Percentiles rank a stretch among this genome's conserved stretches.
phyloP scores from a whole-genome alignment of 2,888 invertebrate species.

The Xestoiulus laeticollis region DNA sequence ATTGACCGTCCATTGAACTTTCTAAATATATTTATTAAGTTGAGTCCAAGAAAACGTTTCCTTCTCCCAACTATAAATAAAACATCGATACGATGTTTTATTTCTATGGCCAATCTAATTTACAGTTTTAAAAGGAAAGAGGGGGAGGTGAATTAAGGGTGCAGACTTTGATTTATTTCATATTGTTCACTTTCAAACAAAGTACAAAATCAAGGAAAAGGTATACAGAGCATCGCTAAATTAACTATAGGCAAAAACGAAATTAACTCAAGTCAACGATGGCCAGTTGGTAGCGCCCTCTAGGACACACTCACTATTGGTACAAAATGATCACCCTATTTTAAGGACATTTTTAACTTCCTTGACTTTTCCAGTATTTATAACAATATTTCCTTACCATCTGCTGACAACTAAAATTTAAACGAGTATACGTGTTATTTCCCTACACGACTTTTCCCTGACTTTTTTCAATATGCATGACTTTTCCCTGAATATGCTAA shows the following conservation, averaged over 20 bases:
- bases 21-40: neutral
- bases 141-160: neutral
- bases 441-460: no score
- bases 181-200: neutral
- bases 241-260: neutral
- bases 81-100: neutral
- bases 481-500: no score
- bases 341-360: no score
- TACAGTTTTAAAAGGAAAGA: neutral
- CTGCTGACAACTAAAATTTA: no score
- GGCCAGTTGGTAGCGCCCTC: neutral
- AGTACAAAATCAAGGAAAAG: neutral
- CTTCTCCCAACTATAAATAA: neutral
- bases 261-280: neutral
- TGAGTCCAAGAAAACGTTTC: neutral
- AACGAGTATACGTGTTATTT: no score
- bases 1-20: constrained; percentile 8
- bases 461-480: no score
- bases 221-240: neutral
- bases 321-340: no score
- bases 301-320: neutral
- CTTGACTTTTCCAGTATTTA: no score
- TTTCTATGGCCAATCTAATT: neutral
- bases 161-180: neutral
- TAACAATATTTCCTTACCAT: no score